These are phyloP conservation scores for Mimumesa dahlbomi DNA, from an alignment of 2,888 invertebrate species.

Conservation along the genomic window DNA sequence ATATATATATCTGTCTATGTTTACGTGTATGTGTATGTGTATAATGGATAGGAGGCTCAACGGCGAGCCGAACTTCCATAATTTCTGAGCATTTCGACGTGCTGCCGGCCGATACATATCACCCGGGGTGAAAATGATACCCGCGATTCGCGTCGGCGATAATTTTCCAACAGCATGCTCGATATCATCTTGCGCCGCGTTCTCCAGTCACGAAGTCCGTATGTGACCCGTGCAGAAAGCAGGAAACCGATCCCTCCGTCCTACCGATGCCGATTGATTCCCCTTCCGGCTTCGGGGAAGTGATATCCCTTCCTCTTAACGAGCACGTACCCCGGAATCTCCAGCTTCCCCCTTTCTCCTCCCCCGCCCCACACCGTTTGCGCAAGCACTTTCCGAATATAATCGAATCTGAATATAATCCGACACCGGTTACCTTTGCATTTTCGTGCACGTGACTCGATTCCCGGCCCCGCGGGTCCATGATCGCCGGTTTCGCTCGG, in stretches of 20 bases:
- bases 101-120: constrained; percentile 60
- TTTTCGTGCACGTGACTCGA: constrained; percentile 51
- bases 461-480: not conserved
- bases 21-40: too few species aligned
- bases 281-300: constrained; percentile 40
- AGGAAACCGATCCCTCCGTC: constrained; percentile 67
- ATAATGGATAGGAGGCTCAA: constrained; percentile 15
- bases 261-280: constrained; percentile 54
- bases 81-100: constrained; percentile 40
- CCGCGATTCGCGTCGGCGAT: constrained; percentile 65
- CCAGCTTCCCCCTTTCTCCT: too few species aligned
- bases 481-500: too few species aligned
- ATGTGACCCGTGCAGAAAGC: constrained; percentile 47
- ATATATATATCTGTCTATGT: too few species aligned
- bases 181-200: constrained; percentile 68
- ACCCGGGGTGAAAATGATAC: constrained; percentile 68
- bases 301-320: constrained; percentile 46
- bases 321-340: constrained; percentile 47
- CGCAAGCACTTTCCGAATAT: constrained; percentile 49
- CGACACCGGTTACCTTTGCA: constrained; percentile 32
- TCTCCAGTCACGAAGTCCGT: constrained; percentile 64
- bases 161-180: constrained; percentile 67
- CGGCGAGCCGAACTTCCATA: constrained; percentile 43
- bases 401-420: constrained; percentile 43
- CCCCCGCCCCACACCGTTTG: too few species aligned